Evolutionary conservation across 2,113 vertebrate genomes (phyloP).

Genomic region (Otis tarda): DNA sequence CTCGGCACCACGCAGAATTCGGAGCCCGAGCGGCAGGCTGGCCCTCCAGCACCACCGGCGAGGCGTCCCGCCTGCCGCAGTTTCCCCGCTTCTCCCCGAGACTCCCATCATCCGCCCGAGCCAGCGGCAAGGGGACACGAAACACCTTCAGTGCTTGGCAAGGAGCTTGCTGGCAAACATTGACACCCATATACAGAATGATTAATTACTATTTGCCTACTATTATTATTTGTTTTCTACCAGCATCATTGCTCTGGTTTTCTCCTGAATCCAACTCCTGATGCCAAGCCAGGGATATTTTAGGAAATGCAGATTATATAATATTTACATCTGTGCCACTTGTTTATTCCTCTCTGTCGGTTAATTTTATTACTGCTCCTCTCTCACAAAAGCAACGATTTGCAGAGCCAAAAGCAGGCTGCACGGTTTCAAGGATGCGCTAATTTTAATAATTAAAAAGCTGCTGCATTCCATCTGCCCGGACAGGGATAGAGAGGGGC

Average conservation of each 20-base stretch:
- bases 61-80: not conserved
- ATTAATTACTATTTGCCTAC: constrained; percentile 44
- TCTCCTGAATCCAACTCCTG: not conserved
- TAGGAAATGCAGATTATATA: constrained; percentile 60
- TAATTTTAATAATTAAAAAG: constrained; percentile 66
- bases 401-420: constrained; percentile 35
- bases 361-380: constrained; percentile 53
- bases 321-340: constrained; percentile 69
- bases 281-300: constrained; percentile 51
- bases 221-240: constrained; percentile 50
- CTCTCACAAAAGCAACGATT: constrained; percentile 37
- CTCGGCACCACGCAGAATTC: fast-evolving
- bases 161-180: not conserved
- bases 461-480: constrained; percentile 36
- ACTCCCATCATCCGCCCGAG: fast-evolving
- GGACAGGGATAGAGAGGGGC: not conserved
- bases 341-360: constrained; percentile 37
- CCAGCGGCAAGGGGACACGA: fast-evolving
- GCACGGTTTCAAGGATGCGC: constrained; percentile 34
- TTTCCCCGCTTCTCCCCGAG: not conserved
- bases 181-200: not conserved
- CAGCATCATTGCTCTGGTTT: constrained; percentile 13
- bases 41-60: not conserved
- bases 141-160: not conserved
- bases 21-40: not conserved